Percentiles rank a stretch among this genome's conserved stretches.
These are phyloP conservation scores for Syrphus vitripennis DNA, from an alignment of 2,888 invertebrate species.

Conservation along the genomic window DNA sequence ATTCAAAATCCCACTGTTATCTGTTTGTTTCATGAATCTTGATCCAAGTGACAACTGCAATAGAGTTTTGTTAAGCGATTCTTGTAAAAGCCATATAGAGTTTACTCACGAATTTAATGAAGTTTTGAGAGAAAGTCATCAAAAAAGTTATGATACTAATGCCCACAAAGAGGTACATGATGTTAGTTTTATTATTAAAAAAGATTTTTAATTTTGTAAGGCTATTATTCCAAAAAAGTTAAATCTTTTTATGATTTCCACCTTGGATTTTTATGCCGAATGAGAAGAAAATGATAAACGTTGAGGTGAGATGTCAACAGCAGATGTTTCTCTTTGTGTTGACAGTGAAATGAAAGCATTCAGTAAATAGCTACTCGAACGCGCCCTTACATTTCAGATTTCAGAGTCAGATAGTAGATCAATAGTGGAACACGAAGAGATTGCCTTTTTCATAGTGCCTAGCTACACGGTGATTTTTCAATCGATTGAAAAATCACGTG, in stretches of 20 bases:
- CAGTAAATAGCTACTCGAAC: too few relatives aligned
- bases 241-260: not conserved
- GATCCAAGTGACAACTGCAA: conserved; percentile 44
- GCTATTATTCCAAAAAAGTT: not conserved
- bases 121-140: conserved; percentile 72
- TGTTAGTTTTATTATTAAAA: not conserved
- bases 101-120: conserved; percentile 74
- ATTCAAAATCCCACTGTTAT: conserved; percentile 1
- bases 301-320: too few relatives aligned
- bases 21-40: conserved; percentile 8
- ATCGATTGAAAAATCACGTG: too few relatives aligned
- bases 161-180: conserved; percentile 73
- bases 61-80: not conserved
- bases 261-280: too few relatives aligned
- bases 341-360: too few relatives aligned
- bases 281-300: too few relatives aligned
- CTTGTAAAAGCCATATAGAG: not conserved
- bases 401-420: too few relatives aligned
- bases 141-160: conserved; percentile 73
- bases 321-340: too few relatives aligned
- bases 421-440: too few relatives aligned
- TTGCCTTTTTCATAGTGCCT: too few relatives aligned
- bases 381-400: too few relatives aligned
- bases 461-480: too few relatives aligned
- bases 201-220: not conserved